Evolutionary conservation across 2,113 vertebrate genomes (phyloP).

Genomic region (Elephas maximus): DNA sequence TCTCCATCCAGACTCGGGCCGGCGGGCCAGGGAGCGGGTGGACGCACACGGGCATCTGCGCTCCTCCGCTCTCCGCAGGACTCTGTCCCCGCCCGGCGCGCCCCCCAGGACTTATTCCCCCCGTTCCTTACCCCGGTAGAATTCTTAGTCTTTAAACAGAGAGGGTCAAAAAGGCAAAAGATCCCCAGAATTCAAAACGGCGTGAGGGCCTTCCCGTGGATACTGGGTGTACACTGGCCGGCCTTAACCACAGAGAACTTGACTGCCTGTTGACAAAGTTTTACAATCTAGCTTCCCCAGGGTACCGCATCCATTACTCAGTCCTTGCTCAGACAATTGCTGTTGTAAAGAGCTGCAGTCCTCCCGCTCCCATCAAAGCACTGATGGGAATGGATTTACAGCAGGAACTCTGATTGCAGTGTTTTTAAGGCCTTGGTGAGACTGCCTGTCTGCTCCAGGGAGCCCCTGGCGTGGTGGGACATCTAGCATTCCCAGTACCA

Average conservation of each 20-base stretch:
- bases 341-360: conserved; percentile 35
- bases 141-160: conserved; percentile 18
- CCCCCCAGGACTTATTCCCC: too few species aligned
- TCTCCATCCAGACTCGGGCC: accelerated
- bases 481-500: not conserved
- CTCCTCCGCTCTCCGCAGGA: not conserved
- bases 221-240: not conserved
- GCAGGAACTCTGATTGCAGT: not conserved
- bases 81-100: not conserved
- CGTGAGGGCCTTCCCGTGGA: not conserved
- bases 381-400: not conserved
- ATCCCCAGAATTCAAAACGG: not conserved
- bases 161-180: not conserved
- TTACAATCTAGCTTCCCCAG: not conserved
- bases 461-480: not conserved
- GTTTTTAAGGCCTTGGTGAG: not conserved
- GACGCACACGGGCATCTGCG: accelerated
- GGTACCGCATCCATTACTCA: not conserved
- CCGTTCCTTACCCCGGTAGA: not conserved
- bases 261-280: not conserved
- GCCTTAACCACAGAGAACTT: not conserved
- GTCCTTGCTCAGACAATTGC: not conserved
- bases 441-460: not conserved
- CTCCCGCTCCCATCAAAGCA: not conserved
- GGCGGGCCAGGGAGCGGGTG: not conserved